Base-by-base conservation (phyloP, 2,888 invertebrate species). In the Cheilosia scutellata region DNA sequence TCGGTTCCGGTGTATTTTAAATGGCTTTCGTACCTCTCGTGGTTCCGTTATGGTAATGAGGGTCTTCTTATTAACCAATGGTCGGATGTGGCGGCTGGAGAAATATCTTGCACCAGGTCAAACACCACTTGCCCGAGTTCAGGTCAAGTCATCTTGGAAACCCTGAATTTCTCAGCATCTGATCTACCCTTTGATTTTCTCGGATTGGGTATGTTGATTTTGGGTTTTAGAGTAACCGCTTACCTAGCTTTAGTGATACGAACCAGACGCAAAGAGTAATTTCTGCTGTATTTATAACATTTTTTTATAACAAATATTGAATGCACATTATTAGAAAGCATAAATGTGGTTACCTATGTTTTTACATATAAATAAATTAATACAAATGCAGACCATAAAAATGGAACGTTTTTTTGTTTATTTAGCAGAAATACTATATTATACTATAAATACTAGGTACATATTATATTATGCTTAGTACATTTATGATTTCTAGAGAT, bases 1-100 rank as follows among this genome's bases (percentile, higher is more conserved):
- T 97, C 97, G 0, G 96, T 97, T 27, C 98, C 98, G 0, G 92
- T 94, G 0, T 98, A 97, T 90, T 95, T 98, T 77, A 94, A 95
- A 88, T 98, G 97, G 97, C 93, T 97, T 86, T 96, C 97, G 0
- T 96, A 97, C 91, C 92, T 98, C 13, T 98, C 98, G 0, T 98
- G 98, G 98, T 98, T 98, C 93, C 95, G 96, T 74, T 98, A 97
- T 92, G 97, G 97, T 33, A 97, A 97, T 92, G 98, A 98, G 91
- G 97, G 97, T 0, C 93, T 98, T 20, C 93, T 97, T 68, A 95
- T 98, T 74, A 98, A 98, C 93, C 98, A 98, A 90, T 98, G 98
- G 98, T 91, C 94, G 0, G 95, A 96, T 55, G 94, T 98, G 11
- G 95, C 95, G 44, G 92, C 94, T 65, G 95, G 95, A 5, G 93